Evolutionary conservation across 1,140 invertebrate species (phyloP).

Genomic region (Platyura marginata): DNA sequence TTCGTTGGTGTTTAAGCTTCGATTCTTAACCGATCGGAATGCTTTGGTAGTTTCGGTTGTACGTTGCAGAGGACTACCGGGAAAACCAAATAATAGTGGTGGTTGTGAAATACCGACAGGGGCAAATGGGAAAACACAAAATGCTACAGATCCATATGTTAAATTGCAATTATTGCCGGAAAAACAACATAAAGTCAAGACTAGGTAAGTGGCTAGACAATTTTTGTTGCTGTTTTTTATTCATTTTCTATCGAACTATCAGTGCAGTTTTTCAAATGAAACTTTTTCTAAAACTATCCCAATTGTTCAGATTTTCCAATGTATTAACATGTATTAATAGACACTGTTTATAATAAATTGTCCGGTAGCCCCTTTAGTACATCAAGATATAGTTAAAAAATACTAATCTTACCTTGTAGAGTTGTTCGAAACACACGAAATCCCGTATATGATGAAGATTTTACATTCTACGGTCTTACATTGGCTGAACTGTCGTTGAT

Average conservation of each 20-base stretch:
- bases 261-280: too few relatives aligned
- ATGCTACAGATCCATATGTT: conserved; percentile 75
- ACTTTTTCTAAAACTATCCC: too few relatives aligned
- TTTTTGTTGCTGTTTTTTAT: too few relatives aligned
- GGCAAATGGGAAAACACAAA: conserved; percentile 24
- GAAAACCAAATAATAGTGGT: conserved; percentile 44
- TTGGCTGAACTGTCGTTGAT: conserved; percentile 66
- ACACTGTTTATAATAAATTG: too few relatives aligned
- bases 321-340: too few relatives aligned
- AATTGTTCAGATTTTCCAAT: too few relatives aligned
- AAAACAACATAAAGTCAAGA: conserved; percentile 90
- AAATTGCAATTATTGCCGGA: conserved; percentile 86
- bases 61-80: conserved; percentile 64
- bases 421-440: conserved; percentile 81
- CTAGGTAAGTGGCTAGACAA: too few relatives aligned
- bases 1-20: conserved; percentile 68
- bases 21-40: conserved; percentile 74
- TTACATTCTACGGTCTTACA: conserved; percentile 86
- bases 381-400: too few relatives aligned
- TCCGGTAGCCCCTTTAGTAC: too few relatives aligned
- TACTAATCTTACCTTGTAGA: conserved; percentile 27
- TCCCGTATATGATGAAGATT: conserved; percentile 91
- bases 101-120: conserved; percentile 17
- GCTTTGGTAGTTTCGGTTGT: conserved; percentile 82
- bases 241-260: too few relatives aligned